Conservation (phyloP, 2,797 vertebrate species). For the Enteromius thamalakanensis region DNA sequence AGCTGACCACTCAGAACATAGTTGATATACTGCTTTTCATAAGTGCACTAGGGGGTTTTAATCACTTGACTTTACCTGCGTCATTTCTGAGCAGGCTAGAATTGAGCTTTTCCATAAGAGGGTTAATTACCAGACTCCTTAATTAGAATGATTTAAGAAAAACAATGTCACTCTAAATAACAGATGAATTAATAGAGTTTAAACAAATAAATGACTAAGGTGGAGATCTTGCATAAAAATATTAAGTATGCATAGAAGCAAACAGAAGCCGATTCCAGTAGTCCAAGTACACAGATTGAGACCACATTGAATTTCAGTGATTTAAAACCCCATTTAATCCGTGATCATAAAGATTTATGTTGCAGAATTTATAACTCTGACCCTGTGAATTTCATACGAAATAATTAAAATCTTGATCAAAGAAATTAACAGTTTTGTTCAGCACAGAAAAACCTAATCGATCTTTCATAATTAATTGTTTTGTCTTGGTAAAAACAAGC, state of each 20-base stretch:
- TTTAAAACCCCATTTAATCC: not conserved
- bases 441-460: not conserved
- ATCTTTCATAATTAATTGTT: constrained; percentile 19
- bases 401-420: not conserved
- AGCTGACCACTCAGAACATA: constrained; percentile 35
- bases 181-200: constrained; percentile 59
- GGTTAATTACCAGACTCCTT: constrained; percentile 51
- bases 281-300: not conserved
- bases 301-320: not conserved
- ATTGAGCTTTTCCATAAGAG: constrained; percentile 46
- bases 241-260: constrained; percentile 37
- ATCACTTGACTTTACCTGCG: constrained; percentile 31
- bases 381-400: not conserved
- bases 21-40: constrained; percentile 51
- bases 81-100: constrained; percentile 22
- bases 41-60: constrained; percentile 23
- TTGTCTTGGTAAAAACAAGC: constrained; percentile 13
- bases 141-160: constrained; percentile 57
- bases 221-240: constrained; percentile 46
- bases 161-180: constrained; percentile 40
- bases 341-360: no score
- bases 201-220: constrained; percentile 55
- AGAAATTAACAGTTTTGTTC: not conserved
- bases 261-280: not conserved
- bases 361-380: not conserved